phyloP scores from a whole-genome alignment of 2,888 invertebrate genomes.

The Rhorus exstirpatorius region DNA sequence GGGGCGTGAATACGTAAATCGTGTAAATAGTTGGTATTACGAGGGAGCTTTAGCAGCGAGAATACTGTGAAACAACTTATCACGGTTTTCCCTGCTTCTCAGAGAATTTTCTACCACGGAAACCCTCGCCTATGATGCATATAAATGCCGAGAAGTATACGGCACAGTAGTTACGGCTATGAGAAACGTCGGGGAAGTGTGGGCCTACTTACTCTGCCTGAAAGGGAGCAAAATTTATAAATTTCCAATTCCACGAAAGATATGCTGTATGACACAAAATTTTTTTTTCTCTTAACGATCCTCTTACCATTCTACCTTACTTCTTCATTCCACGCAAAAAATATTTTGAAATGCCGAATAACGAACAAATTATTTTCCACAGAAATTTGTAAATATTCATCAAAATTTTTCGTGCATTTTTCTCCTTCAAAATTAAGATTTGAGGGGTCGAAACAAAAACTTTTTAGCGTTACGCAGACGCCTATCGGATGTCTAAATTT shows the following conservation, averaged over 20 bases:
- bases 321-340: background rate
- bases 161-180: background rate
- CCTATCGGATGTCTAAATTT: too few relatives aligned
- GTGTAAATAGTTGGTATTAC: constrained; percentile 41
- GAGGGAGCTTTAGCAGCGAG: constrained; percentile 22
- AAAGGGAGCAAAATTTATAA: constrained; percentile 3
- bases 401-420: too few relatives aligned
- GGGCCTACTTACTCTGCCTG: background rate
- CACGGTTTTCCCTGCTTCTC: constrained; percentile 6
- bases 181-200: constrained; percentile 1
- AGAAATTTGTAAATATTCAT: too few relatives aligned
- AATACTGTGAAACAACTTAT: constrained; percentile 10
- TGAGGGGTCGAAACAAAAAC: too few relatives aligned
- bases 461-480: too few relatives aligned
- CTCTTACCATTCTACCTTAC: background rate
- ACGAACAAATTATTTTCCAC: background rate
- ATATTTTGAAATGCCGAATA: background rate
- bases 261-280: background rate
- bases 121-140: background rate
- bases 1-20: constrained; percentile 30
- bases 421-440: too few relatives aligned
- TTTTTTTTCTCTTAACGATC: background rate
- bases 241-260: constrained; percentile 16
- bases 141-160: background rate
- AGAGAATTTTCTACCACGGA: constrained; percentile 8